Percentiles rank a stretch among this genome's conserved stretches.
phyloP scores from a whole-genome alignment of 2,888 invertebrate genomes.

The Eupsilia transversa region DNA sequence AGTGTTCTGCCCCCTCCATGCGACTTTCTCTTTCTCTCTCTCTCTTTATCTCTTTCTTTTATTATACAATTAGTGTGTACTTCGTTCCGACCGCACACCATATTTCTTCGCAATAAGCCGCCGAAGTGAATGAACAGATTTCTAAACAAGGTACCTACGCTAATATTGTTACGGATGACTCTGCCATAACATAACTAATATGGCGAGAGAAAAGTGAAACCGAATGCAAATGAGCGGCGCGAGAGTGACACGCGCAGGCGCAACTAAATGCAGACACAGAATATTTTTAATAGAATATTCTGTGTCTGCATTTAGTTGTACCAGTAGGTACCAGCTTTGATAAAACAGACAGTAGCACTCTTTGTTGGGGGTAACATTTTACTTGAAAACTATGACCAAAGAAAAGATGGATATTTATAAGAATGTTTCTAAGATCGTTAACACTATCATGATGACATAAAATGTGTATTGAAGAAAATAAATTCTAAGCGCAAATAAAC shows the following conservation, averaged over 20 bases:
- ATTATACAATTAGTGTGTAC: too few species aligned
- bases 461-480: too few species aligned
- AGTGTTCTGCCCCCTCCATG: too few species aligned
- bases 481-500: too few species aligned
- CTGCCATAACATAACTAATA: slow-evolving; percentile 70
- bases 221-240: slow-evolving; percentile 61
- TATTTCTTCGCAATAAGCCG: background rate
- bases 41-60: too few species aligned
- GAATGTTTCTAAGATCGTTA: too few species aligned
- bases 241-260: slow-evolving; percentile 39
- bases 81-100: too few species aligned
- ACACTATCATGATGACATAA: too few species aligned
- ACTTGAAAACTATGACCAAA: background rate
- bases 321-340: background rate
- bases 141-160: slow-evolving; percentile 71
- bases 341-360: background rate
- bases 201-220: slow-evolving; percentile 81
- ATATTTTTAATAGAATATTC: slow-evolving; percentile 27
- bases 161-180: slow-evolving; percentile 51
- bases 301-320: too few species aligned
- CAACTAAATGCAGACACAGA: slow-evolving; percentile 26
- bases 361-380: background rate
- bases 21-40: too few species aligned
- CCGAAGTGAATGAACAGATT: slow-evolving; percentile 31
- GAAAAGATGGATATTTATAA: background rate